Conservation (phyloP, 2,797 vertebrate species). For the Chlorospingus semifuscus region DNA sequence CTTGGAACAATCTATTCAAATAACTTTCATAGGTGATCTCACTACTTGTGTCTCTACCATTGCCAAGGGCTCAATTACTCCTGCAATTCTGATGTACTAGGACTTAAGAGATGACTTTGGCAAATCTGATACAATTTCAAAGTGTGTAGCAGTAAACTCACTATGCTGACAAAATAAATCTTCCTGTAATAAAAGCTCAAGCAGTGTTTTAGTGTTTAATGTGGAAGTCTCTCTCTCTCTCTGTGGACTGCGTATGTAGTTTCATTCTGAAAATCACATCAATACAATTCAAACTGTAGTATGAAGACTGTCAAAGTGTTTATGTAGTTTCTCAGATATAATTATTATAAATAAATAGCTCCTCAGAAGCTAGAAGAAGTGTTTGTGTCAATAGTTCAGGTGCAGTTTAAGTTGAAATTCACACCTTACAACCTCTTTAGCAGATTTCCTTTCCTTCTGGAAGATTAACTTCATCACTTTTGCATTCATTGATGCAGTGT, state of each 20-base stretch:
- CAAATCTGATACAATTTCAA: neutral
- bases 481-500: neutral
- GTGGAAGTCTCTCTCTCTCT: neutral
- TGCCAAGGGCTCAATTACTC: neutral
- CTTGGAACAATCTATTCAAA: neutral
- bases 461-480: neutral
- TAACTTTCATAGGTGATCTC: neutral
- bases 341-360: conserved; percentile 12
- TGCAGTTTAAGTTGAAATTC: neutral
- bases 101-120: neutral
- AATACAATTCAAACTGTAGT: neutral
- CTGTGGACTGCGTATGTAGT: neutral
- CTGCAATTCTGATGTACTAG: neutral
- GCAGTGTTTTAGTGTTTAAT: neutral
- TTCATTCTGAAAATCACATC: neutral
- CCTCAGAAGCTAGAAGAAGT: neutral
- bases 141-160: neutral
- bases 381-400: neutral
- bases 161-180: neutral
- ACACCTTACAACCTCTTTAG: neutral
- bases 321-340: neutral
- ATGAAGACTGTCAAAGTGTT: neutral
- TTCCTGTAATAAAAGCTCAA: neutral
- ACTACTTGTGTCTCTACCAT: neutral
- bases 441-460: neutral